Evolutionary conservation across 2,113 vertebrate species (phyloP), one percentile per base, ranked within the genome.

Genomic region (Taurulus bubalis): DNA sequence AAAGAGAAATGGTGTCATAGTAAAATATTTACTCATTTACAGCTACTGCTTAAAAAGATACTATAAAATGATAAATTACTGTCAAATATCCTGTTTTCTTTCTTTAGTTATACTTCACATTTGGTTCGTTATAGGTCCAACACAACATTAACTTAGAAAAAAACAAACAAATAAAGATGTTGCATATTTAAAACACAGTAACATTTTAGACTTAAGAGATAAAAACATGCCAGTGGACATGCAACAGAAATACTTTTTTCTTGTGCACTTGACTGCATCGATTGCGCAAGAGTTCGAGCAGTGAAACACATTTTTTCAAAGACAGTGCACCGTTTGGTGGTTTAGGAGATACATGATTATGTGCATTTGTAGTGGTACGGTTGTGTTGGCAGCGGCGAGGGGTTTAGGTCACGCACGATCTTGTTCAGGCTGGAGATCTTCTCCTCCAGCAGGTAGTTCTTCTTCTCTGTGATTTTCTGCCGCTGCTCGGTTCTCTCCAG

Each of bases 381-480:
- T 0, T 86, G 73, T 0, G 90, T 82, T 22, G 86, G 80, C 45
- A 96, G 70, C 0, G 95, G 88, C 0, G 95, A 93, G 0, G 97
- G 96, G 22, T 95, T 96, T 64, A 99, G 89, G 66, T 96, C 97
- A 73, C 94, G 95, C 53, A 98, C 96, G 0, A 98, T 98, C n/a
- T 96, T 96, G 84, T 96, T 96, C 28, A 99, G 96, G 88, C 95
- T 97, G 75, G 96, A 96, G 81, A 99, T 98, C 89, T 98, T 99
- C 89, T 98, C 97, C 22, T 98, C 97, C 58, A 98, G 93, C 6
- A 98, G 94, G 88, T 96, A 97, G 94, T 98, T 98, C 78, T 96
- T 99, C 94, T 97, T 98, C 86, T 98, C 97, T 0, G 96, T 89
- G 0, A 94, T 95, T 80, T 96, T 97, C 73, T 98, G 96, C 63